A percentile compares a stretch with the other conserved stretches of the same genome.
Evolutionary conservation across 30 jellyfish, hydroid and myxozoan species (phyloP).

Genomic region (Aurelia coerulea): DNA sequence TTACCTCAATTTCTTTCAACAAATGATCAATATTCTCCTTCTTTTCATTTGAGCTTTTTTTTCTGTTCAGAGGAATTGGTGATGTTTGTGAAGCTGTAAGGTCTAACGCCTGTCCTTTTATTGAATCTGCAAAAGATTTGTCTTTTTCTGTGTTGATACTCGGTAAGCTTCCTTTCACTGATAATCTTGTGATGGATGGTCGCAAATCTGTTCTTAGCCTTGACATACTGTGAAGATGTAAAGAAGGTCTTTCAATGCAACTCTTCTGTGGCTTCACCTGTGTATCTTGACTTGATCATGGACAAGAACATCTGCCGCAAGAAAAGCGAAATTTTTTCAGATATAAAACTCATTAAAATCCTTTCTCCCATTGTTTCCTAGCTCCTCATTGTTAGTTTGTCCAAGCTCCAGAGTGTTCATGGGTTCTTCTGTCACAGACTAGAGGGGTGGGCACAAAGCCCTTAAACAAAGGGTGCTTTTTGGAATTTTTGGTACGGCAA

Average conservation of each 20-base stretch:
- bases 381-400: too few species aligned
- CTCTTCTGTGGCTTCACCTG: neutral
- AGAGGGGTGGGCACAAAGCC: too few species aligned
- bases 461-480: too few species aligned
- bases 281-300: neutral
- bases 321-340: too few species aligned
- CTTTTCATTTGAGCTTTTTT: conserved; percentile 9
- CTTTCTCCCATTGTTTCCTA: too few species aligned
- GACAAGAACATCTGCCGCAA: neutral
- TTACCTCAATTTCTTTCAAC: conserved; percentile 70
- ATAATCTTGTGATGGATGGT: conserved; percentile 37
- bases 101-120: conserved; percentile 49
- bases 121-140: conserved; percentile 19
- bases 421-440: too few species aligned
- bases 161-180: conserved; percentile 52
- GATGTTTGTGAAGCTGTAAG: conserved; percentile 40
- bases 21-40: conserved; percentile 50
- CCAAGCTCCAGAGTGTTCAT: too few species aligned
- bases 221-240: conserved; percentile 21
- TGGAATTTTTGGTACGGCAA: too few species aligned
- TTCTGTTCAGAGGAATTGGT: conserved; percentile 4
- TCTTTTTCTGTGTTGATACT: conserved; percentile 38
- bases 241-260: too few species aligned
- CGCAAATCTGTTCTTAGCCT: conserved; percentile 51
- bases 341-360: too few species aligned